Conservation (phyloP, 2,888 invertebrate genomes). For the Bombylius discolor region DNA sequence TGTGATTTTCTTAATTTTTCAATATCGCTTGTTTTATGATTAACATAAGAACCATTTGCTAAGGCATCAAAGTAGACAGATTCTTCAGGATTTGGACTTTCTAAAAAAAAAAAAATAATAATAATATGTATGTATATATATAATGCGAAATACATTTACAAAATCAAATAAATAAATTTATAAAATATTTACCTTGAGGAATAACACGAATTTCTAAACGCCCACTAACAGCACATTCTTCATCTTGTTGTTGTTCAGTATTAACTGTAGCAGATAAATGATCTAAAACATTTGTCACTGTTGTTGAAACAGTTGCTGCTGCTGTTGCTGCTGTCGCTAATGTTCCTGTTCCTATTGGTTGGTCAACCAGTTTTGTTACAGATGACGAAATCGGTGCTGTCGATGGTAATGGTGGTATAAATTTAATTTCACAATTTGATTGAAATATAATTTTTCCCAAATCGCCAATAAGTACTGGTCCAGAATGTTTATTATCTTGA, state of each 20-base stretch:
- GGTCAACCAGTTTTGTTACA: constrained; percentile 2
- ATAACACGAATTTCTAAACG: constrained; percentile 71
- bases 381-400: constrained; percentile 13
- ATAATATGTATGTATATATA: too few species aligned
- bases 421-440: constrained; percentile 16
- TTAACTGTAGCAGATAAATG: not conserved
- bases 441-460: not conserved
- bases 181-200: constrained; percentile 32
- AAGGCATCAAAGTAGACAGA: constrained; percentile 73
- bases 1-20: constrained; percentile 1
- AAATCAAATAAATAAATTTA: too few species aligned
- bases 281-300: constrained; percentile 8
- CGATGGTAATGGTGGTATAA: constrained; percentile 17
- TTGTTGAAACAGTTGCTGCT: constrained; percentile 14
- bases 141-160: not conserved
- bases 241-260: constrained; percentile 22
- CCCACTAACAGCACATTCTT: constrained; percentile 55
- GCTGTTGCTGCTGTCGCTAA: constrained; percentile 9
- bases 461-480: not conserved
- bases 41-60: constrained; percentile 41
- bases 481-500: not conserved
- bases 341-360: not conserved
- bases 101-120: constrained; percentile 17
- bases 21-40: constrained; percentile 12
- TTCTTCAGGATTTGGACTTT: constrained; percentile 54